These are phyloP conservation scores for Pelodytes ibericus DNA, from an alignment of 2,797 vertebrate species.

Conservation along the genomic window DNA sequence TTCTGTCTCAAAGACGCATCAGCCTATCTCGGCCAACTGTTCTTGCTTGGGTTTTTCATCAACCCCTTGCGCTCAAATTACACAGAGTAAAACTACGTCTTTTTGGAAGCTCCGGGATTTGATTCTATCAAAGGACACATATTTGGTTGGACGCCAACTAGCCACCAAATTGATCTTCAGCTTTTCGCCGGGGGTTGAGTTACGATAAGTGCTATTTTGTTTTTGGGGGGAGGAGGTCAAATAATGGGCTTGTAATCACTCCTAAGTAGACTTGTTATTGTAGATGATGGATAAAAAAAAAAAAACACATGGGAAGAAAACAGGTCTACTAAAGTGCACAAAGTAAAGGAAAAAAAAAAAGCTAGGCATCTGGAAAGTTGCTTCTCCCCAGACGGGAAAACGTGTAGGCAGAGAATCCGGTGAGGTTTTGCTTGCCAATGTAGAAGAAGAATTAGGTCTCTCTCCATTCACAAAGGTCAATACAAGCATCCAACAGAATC, in stretches of 20 bases:
- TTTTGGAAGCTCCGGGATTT: neutral
- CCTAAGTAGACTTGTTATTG: no score
- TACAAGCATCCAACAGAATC: neutral
- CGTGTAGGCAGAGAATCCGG: neutral
- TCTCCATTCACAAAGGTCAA: neutral
- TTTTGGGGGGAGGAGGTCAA: neutral
- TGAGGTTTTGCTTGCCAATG: neutral
- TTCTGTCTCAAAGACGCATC: no score
- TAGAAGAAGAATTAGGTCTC: neutral
- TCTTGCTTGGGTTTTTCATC: neutral
- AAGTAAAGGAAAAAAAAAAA: neutral
- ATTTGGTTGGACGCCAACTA: constrained; percentile 8
- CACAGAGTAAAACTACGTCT: neutral
- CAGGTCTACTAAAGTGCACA: neutral
- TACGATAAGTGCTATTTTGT: neutral
- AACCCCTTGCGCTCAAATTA: neutral
- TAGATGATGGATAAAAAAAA: no score
- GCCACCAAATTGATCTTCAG: neutral
- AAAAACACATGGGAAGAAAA: no score
- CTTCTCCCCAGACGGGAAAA: neutral
- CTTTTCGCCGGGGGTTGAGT: constrained; percentile 1
- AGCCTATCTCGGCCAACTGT: neutral
- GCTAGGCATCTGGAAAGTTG: neutral
- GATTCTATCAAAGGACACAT: neutral
- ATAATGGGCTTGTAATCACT: neutral